Evolutionary conservation across 2,888 invertebrate species (phyloP).

Genomic region (Callyntrura sp.): DNA sequence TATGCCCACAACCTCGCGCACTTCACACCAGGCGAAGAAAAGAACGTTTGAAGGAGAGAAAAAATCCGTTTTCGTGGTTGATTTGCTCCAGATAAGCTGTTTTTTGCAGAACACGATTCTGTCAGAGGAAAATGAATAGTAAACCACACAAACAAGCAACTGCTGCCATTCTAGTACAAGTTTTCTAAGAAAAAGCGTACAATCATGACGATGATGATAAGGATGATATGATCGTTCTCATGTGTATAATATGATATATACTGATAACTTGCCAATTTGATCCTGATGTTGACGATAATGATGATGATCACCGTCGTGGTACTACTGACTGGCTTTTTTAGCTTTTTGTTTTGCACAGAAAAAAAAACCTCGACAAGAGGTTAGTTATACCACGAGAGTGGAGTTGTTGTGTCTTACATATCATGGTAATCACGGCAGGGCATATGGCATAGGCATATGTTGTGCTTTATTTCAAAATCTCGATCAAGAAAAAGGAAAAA

Average conservation of each 20-base stretch:
- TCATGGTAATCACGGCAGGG: neutral
- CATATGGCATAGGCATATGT: too few relatives aligned
- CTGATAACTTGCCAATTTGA: slow-evolving; percentile 26
- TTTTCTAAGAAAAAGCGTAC: neutral
- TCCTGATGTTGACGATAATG: too few relatives aligned
- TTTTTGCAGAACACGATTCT: slow-evolving; percentile 28
- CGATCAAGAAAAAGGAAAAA: slow-evolving; percentile 41
- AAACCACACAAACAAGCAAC: neutral
- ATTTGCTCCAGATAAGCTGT: slow-evolving; percentile 61
- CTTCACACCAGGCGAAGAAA: slow-evolving; percentile 43
- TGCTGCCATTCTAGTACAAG: neutral
- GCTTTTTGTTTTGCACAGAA: neutral
- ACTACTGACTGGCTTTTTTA: slow-evolving; percentile 44
- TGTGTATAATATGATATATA: slow-evolving; percentile 3
- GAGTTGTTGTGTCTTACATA: neutral
- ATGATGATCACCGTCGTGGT: neutral
- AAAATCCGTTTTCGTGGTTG: slow-evolving; percentile 48
- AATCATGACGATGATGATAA: slow-evolving; percentile 8
- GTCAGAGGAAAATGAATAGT: slow-evolving; percentile 28
- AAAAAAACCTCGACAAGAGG: slow-evolving; percentile 9
- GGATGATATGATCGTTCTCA: neutral
- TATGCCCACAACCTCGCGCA: neutral
- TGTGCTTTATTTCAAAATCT: too few relatives aligned
- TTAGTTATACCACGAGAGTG: neutral
- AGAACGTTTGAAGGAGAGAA: neutral